Evolutionary conservation across 2,888 invertebrate species (phyloP), one percentile per base, ranked within the genome.

Genomic region (Tinea semifulvella): DNA sequence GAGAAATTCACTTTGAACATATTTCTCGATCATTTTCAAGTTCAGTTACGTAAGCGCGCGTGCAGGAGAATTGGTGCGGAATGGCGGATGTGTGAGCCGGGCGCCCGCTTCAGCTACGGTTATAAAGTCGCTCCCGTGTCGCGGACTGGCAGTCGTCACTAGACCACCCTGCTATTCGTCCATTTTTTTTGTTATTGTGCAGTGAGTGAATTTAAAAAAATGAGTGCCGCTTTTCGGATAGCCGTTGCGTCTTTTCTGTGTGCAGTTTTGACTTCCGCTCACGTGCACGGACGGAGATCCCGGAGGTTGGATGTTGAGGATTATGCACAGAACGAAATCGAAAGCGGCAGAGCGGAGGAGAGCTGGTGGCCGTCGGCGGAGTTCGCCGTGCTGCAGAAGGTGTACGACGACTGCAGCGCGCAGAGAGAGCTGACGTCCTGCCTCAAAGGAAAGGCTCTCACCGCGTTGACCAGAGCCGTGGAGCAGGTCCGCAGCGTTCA

Each of bases 351-450:
- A 62, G 75, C 79, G 39, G 81, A 81, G 35, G 82, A 82, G 50
- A 69, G 64, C 52, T 79, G 81, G 82, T 82, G 80, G 81, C 75
- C 82, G 43, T 77, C 83, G n/a, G 82, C 85, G 2, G 86, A 86
- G 56, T 76, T 85, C 55, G 64, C 73, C 48, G 72, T 86, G 50
- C 68, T 85, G 55, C 83, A 84, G 56, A 85, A 84, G 63, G 82
- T 86, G 53, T 87, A 85, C 57, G 85, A 85, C 51, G 85, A 85
- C 56, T 87, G 86, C 63, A 85, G 84, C 68, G 68, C 76, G 48
- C 84, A 83, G 51, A 80, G 82, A 57, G 85, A 86, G 56, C 76
- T 86, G 57, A 74, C 84, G 45, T 74, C 72, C 56, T 87, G 87
- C 58, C 70, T 87, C 44, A 87, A 86, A 61, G 82, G 84, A 52